phyloP scores from a whole-genome alignment of 2,113 vertebrate species.

The Clinocottus analis region DNA sequence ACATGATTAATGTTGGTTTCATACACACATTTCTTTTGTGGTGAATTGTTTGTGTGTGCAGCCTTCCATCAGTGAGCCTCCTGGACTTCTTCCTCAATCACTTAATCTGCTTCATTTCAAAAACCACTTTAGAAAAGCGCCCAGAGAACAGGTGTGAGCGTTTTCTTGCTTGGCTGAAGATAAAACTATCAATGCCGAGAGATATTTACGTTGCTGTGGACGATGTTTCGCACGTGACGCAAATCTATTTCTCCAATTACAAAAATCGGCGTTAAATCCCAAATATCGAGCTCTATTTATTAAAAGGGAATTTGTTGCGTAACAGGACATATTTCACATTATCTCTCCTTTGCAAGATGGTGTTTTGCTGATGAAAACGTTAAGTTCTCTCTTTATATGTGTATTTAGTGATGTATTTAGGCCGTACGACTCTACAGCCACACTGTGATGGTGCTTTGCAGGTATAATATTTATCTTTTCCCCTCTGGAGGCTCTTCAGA shows the following conservation, averaged over 20 bases:
- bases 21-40: too few species aligned
- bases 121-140: slow-evolving; percentile 4
- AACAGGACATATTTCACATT: too few species aligned
- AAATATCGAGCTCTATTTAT: not conserved
- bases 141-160: not conserved
- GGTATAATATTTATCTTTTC: too few species aligned
- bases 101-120: not conserved
- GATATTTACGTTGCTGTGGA: not conserved
- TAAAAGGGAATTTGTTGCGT: not conserved
- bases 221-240: not conserved
- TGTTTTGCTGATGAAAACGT: not conserved
- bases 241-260: not conserved
- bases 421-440: too few species aligned
- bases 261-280: not conserved
- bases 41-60: not conserved
- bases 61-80: not conserved
- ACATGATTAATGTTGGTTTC: slow-evolving; percentile 1
- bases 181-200: not conserved
- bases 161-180: not conserved
- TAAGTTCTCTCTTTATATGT: not conserved
- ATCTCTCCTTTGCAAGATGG: not conserved
- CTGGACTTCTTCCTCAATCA: not conserved
- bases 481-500: slow-evolving; percentile 14
- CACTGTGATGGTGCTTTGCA: too few species aligned
- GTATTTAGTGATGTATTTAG: not conserved